These are phyloP conservation scores for Capreolus pygargus DNA, from an alignment of 2,113 vertebrate genomes.

Conservation along the genomic window DNA sequence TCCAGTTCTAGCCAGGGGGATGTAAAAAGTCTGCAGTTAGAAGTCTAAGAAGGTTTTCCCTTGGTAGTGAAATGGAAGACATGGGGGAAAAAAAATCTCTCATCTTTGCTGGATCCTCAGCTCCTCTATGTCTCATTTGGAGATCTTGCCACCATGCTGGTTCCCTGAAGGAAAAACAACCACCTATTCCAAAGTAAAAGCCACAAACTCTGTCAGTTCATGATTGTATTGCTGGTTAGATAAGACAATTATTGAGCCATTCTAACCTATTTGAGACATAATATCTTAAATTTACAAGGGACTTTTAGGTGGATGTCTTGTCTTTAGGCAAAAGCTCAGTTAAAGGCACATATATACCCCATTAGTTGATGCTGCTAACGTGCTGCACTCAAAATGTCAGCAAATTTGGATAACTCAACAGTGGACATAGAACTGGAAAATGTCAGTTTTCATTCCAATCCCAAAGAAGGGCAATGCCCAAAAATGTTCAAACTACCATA, in stretches of 20 bases:
- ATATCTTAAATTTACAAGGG: neutral
- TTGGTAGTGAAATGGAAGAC: neutral
- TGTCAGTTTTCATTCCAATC: neutral
- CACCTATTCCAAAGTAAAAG: neutral
- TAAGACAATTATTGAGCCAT: neutral
- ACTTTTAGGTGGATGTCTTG: neutral
- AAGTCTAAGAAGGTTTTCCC: neutral
- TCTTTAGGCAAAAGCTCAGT: neutral
- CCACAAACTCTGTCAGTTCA: neutral
- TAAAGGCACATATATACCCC: rapidly evolving
- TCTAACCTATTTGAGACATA: neutral
- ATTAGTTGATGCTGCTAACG: neutral
- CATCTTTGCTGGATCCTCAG: neutral
- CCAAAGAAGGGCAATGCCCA: neutral
- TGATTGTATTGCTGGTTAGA: neutral
- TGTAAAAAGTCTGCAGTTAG: neutral
- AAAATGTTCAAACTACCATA: neutral
- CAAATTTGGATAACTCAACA: neutral
- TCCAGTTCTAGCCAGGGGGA: neutral
- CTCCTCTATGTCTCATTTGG: rapidly evolving
- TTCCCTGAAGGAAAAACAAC: neutral
- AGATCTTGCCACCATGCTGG: neutral
- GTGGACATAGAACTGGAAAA: neutral
- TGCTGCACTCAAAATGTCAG: neutral
- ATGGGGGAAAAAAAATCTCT: neutral